phyloP scores from a whole-genome alignment of 2,888 invertebrate species.

The Macrophya alboannulata region DNA sequence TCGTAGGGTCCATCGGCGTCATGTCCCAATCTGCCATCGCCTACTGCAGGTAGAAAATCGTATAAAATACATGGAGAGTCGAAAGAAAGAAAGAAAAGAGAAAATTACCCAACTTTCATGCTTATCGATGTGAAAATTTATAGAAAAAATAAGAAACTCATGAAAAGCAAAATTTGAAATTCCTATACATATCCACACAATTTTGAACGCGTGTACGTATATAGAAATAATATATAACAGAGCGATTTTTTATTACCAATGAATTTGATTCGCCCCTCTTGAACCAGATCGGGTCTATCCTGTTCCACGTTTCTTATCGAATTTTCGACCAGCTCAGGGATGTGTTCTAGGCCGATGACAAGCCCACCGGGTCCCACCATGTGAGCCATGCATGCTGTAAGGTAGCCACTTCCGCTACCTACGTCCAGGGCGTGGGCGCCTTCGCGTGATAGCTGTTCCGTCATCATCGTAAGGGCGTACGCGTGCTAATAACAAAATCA shows the following conservation, averaged over 20 bases:
- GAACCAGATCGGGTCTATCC: slow-evolving; percentile 72
- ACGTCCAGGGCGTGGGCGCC: slow-evolving; percentile 82
- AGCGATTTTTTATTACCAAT: slow-evolving; percentile 68
- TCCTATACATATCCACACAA: too few relatives aligned
- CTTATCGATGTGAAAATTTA: not conserved
- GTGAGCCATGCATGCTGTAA: slow-evolving; percentile 82
- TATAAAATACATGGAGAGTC: not conserved
- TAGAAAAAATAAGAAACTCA: not conserved
- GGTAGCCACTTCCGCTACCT: slow-evolving; percentile 83
- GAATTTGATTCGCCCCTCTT: slow-evolving; percentile 74
- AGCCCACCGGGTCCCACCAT: slow-evolving; percentile 82
- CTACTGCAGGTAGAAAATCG: slow-evolving; percentile 81
- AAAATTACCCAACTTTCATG: not conserved
- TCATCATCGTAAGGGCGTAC: slow-evolving; percentile 92
- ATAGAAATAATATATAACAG: too few relatives aligned
- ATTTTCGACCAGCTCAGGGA: slow-evolving; percentile 81
- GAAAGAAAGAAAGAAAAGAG: slow-evolving; percentile 59
- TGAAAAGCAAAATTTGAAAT: too few relatives aligned
- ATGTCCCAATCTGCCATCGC: slow-evolving; percentile 93
- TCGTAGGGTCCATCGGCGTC: slow-evolving; percentile 90
- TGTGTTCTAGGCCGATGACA: slow-evolving; percentile 83
- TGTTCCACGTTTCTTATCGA: slow-evolving; percentile 81
- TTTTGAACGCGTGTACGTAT: too few relatives aligned
- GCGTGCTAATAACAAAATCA: slow-evolving; percentile 87
- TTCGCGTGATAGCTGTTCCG: slow-evolving; percentile 85